A percentile compares a stretch with the other conserved stretches of the same genome.
Conservation (phyloP, 2,888 invertebrate species). For the Agrenia bidenticulata region DNA sequence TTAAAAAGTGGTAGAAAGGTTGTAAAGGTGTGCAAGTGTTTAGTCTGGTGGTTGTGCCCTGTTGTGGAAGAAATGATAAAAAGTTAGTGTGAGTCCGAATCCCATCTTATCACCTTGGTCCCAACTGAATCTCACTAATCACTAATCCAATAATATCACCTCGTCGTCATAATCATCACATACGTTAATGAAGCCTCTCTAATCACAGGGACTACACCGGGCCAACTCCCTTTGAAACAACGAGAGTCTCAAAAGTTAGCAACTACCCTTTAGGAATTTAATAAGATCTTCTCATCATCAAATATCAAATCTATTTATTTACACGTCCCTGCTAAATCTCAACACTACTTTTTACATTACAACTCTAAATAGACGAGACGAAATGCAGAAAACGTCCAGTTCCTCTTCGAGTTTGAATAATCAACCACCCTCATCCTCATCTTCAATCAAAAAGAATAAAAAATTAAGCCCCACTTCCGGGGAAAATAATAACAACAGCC, state of each 20-base stretch:
- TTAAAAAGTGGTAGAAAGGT: too few relatives aligned
- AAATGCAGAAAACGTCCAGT: too few relatives aligned
- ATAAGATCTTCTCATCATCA: too few relatives aligned
- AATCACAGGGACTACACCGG: background rate
- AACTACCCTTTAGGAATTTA: background rate
- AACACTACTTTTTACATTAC: conserved; percentile 1
- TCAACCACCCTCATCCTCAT: conserved; percentile 8
- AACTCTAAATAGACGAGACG: conserved; percentile 15
- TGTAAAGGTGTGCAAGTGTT: too few relatives aligned
- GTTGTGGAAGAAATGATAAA: too few relatives aligned
- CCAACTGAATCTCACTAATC: conserved; percentile 41
- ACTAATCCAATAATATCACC: conserved; percentile 40
- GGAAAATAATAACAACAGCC: conserved; percentile 15
- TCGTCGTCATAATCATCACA: conserved; percentile 9
- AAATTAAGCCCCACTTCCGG: conserved; percentile 17
- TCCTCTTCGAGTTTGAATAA: background rate
- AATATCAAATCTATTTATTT: background rate
- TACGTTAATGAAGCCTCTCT: background rate
- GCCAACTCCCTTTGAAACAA: background rate
- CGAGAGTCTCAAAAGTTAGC: background rate
- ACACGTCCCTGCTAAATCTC: conserved; percentile 6
- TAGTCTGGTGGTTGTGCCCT: too few relatives aligned
- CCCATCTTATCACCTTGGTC: too few relatives aligned
- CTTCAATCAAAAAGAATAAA: conserved; percentile 18
- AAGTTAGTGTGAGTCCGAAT: too few relatives aligned